Evolutionary conservation across 1,140 invertebrate species (phyloP).

Genomic region (Fopius arisanus): DNA sequence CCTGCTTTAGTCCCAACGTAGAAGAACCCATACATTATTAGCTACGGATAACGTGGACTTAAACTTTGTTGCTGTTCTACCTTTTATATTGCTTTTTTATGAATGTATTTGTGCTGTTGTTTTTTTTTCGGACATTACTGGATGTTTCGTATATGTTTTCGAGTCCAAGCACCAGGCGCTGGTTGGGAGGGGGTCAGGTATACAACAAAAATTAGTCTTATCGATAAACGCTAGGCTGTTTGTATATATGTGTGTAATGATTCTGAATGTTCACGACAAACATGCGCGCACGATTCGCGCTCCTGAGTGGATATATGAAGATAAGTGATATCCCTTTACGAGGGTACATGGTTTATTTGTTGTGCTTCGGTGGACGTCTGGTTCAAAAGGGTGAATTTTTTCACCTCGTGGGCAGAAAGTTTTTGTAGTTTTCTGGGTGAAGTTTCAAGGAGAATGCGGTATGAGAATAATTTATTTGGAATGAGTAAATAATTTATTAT

Average conservation of each 20-base stretch:
- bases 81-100: neutral
- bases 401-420: too few species aligned
- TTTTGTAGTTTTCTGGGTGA: too few species aligned
- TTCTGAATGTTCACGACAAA: conserved; percentile 35
- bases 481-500: too few species aligned
- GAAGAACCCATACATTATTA: conserved; percentile 43
- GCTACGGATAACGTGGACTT: neutral
- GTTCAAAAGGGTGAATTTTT: neutral
- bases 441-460: too few species aligned
- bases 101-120: neutral
- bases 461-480: too few species aligned
- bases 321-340: conserved; percentile 39
- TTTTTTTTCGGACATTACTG: neutral
- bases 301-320: conserved; percentile 33
- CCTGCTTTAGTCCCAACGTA: conserved; percentile 26
- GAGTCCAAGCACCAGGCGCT: too few species aligned
- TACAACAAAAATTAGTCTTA: conserved; percentile 60
- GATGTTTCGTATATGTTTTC: neutral
- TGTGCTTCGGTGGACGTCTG: conserved; percentile 7
- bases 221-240: conserved; percentile 38
- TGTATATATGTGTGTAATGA: conserved; percentile 39
- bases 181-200: conserved; percentile 14
- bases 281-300: conserved; percentile 37
- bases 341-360: conserved; percentile 43
- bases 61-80: neutral